phyloP scores from a whole-genome alignment of 1,140 invertebrate genomes.

The Aphidius gifuensis region DNA sequence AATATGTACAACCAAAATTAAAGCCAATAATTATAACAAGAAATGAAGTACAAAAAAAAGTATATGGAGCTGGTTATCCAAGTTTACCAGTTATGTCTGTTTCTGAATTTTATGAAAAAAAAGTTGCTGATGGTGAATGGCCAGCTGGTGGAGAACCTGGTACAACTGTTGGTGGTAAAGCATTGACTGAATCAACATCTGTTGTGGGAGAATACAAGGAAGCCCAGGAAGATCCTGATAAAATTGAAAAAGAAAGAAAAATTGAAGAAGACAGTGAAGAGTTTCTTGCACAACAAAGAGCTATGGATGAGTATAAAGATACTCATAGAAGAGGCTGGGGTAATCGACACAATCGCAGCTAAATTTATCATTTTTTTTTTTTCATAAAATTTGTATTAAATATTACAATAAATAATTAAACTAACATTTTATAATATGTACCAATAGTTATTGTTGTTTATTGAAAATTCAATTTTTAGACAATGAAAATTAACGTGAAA shows the following conservation, averaged over 20 bases:
- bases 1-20: slow-evolving; percentile 57
- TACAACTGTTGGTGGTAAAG: slow-evolving; percentile 31
- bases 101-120: slow-evolving; percentile 92
- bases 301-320: slow-evolving; percentile 92
- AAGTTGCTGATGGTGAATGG: slow-evolving; percentile 76
- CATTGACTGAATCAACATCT: slow-evolving; percentile 32
- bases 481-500: no score
- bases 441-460: no score
- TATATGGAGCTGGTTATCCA: slow-evolving; percentile 93
- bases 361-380: slow-evolving; percentile 30
- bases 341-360: slow-evolving; percentile 82
- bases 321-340: slow-evolving; percentile 84
- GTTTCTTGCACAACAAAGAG: slow-evolving; percentile 62
- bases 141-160: slow-evolving; percentile 45
- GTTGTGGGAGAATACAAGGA: no score
- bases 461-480: no score
- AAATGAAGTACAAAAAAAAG: slow-evolving; percentile 84
- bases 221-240: slow-evolving; percentile 39
- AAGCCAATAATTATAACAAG: slow-evolving; percentile 91
- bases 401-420: no score
- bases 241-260: slow-evolving; percentile 56
- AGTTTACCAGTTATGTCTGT: slow-evolving; percentile 87
- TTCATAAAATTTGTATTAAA: no score
- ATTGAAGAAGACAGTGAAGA: slow-evolving; percentile 77
- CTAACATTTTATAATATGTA: no score